phyloP scores from a whole-genome alignment of 2,888 invertebrate genomes.

The Mystacides longicornis region DNA sequence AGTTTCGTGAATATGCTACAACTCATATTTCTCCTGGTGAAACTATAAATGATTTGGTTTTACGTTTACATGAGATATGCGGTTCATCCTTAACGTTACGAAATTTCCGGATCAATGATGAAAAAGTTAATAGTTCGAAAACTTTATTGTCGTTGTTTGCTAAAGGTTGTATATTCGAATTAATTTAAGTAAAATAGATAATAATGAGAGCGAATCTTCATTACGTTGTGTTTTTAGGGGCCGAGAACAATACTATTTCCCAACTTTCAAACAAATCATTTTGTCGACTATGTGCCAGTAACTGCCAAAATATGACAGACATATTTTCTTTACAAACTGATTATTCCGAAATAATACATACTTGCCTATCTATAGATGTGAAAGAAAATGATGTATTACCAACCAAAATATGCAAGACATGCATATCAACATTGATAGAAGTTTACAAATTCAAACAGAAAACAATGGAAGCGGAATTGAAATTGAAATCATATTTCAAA shows the following conservation, averaged over 20 bases:
- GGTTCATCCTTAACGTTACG: background rate
- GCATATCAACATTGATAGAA: background rate
- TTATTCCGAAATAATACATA: background rate
- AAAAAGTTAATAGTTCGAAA: background rate
- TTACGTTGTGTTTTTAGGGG: background rate
- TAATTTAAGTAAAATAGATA: too few relatives aligned
- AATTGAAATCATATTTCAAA: background rate
- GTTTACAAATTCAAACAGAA: constrained; percentile 1
- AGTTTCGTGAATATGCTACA: background rate
- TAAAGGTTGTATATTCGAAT: background rate
- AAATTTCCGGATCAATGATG: background rate
- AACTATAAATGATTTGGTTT: background rate
- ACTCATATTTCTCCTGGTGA: background rate
- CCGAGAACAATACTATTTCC: background rate
- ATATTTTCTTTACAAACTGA: background rate
- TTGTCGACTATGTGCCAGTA: constrained; percentile 4
- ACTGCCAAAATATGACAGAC: background rate
- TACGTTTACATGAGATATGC: background rate
- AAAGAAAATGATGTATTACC: constrained; percentile 2
- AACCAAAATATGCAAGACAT: constrained; percentile 4
- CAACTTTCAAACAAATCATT: background rate
- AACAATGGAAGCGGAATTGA: background rate
- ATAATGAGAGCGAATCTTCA: too few relatives aligned
- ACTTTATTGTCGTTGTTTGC: background rate
- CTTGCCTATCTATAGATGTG: constrained; percentile 1